A percentile compares a stretch with the other conserved stretches of the same genome.
These are phyloP conservation scores for Rhabdornis inornatus DNA, from an alignment of 2,113 vertebrate genomes.

Conservation along the genomic window DNA sequence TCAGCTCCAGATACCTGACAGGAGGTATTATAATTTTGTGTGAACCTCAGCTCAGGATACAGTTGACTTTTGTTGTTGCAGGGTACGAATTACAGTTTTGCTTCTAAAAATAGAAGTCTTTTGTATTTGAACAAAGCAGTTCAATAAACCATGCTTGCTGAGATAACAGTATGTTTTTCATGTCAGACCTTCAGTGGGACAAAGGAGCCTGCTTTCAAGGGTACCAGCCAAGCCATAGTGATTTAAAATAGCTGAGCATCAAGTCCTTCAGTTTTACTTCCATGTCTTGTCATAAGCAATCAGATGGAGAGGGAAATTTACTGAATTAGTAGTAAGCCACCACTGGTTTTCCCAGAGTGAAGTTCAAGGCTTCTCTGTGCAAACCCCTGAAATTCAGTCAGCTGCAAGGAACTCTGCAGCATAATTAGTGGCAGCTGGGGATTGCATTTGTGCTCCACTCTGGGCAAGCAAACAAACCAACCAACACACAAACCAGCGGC, in stretches of 20 bases:
- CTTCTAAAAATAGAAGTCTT: background rate
- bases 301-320: background rate
- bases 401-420: background rate
- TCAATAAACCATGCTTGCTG: background rate
- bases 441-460: background rate
- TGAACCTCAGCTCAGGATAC: background rate
- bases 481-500: background rate
- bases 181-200: background rate
- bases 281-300: background rate
- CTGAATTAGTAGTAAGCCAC: background rate
- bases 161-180: background rate
- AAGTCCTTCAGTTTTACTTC: background rate
- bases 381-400: background rate
- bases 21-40: background rate
- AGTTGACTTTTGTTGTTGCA: background rate
- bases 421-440: background rate
- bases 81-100: background rate
- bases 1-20: background rate
- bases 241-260: conserved; percentile 4
- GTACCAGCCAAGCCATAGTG: background rate
- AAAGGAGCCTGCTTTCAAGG: background rate
- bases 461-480: background rate
- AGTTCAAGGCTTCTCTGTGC: background rate
- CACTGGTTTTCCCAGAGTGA: background rate
- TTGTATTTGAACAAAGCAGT: background rate